Percentiles rank a stretch among this genome's conserved stretches.
Evolutionary conservation across 2,888 invertebrate genomes (phyloP).

Genomic region (Ptycholaimellus sp.): DNA sequence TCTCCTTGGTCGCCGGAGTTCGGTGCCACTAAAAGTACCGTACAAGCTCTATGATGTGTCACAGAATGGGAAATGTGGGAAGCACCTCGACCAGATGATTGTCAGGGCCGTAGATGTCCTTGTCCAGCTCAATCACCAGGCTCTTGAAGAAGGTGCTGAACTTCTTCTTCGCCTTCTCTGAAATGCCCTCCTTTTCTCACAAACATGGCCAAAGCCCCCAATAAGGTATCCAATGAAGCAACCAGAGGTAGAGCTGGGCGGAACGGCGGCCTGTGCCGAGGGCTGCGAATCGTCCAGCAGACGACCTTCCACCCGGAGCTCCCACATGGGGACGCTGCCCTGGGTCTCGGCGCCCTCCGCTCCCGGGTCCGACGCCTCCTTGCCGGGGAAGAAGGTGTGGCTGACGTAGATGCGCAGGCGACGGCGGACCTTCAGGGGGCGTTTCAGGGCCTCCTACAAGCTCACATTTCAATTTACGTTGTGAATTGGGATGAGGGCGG

Average conservation of each 20-base stretch:
- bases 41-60: too few relatives aligned
- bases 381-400: slow-evolving; percentile 83
- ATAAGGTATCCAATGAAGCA: too few relatives aligned
- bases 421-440: slow-evolving; percentile 78
- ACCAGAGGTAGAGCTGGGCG: background rate
- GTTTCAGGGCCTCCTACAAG: slow-evolving; percentile 58
- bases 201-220: background rate
- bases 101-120: slow-evolving; percentile 89
- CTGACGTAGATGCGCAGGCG: slow-evolving; percentile 89
- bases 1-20: slow-evolving; percentile 81
- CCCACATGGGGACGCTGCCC: slow-evolving; percentile 44
- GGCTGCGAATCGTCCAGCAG: slow-evolving; percentile 41
- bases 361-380: slow-evolving; percentile 30
- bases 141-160: slow-evolving; percentile 97
- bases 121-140: slow-evolving; percentile 85
- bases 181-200: background rate
- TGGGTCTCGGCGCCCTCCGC: too few relatives aligned
- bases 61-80: too few relatives aligned
- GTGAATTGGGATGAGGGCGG: too few relatives aligned
- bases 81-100: slow-evolving; percentile 73
- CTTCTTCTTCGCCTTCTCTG: slow-evolving; percentile 39
- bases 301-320: slow-evolving; percentile 77
- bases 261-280: background rate
- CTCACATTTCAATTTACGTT: too few relatives aligned
- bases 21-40: slow-evolving; percentile 83